Conservation (phyloP, 2,888 invertebrate species). For the Villa cingulata region DNA sequence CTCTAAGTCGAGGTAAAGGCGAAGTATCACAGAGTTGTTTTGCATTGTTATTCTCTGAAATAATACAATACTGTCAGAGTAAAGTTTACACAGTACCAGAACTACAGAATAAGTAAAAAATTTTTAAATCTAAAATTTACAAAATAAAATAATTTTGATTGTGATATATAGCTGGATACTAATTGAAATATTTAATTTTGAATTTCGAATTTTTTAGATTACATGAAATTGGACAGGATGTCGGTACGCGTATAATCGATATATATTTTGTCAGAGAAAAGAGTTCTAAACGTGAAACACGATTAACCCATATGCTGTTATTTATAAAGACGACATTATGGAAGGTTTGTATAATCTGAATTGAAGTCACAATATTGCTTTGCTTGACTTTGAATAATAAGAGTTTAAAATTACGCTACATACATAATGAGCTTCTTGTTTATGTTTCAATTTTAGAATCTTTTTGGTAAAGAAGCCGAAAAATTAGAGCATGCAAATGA, state of each 20-base stretch:
- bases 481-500: constrained; percentile 97
- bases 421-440: neutral
- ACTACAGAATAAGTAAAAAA: constrained; percentile 73
- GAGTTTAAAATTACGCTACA: no score
- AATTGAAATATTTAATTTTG: constrained; percentile 4
- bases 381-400: no score
- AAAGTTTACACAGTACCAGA: constrained; percentile 90
- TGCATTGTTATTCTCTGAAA: constrained; percentile 92
- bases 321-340: constrained; percentile 94
- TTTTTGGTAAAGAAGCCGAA: constrained; percentile 97
- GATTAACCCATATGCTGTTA: constrained; percentile 82
- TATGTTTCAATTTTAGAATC: constrained; percentile 44
- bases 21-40: constrained; percentile 88
- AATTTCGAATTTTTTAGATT: constrained; percentile 45
- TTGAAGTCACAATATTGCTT: no score
- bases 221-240: constrained; percentile 87
- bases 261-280: constrained; percentile 87
- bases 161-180: no score
- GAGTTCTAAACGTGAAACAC: constrained; percentile 87
- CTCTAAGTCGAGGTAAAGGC: constrained; percentile 80
- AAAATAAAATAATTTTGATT: no score
- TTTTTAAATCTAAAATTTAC: neutral
- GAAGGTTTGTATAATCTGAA: constrained; percentile 59
- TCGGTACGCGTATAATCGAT: constrained; percentile 87
- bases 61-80: constrained; percentile 96